Percentiles rank a stretch among this genome's conserved stretches.
Evolutionary conservation across 2,113 vertebrate species (phyloP).

Genomic region (Cervus canadensis): DNA sequence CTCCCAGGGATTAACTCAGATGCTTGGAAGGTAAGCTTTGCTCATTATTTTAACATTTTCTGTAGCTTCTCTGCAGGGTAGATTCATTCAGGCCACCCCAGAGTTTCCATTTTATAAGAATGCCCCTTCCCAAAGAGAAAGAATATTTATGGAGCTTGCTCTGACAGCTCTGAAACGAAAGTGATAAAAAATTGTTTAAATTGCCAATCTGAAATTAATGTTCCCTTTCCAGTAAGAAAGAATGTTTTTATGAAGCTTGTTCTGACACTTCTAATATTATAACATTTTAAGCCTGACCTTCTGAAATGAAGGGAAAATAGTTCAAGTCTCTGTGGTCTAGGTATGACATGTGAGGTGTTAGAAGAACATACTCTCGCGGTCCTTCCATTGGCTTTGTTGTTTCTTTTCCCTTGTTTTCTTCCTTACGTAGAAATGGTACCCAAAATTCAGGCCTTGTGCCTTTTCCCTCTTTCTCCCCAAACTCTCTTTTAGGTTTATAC

Average conservation of each 20-base stretch:
- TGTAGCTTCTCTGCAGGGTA: neutral
- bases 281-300: neutral
- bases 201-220: neutral
- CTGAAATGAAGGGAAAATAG: neutral
- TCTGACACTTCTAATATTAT: neutral
- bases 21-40: neutral
- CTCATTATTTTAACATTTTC: slow-evolving; percentile 31
- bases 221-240: neutral
- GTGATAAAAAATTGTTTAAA: slow-evolving; percentile 3
- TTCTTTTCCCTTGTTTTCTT: neutral
- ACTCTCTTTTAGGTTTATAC: neutral
- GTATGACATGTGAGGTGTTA: neutral
- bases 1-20: neutral
- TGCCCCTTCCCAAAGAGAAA: neutral
- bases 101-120: slow-evolving; percentile 17
- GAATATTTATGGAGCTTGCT: neutral
- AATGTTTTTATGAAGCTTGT: neutral
- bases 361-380: accelerated
- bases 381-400: neutral
- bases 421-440: neutral
- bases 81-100: neutral
- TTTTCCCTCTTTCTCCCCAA: neutral
- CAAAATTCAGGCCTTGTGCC: neutral
- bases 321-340: neutral
- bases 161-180: neutral